Evolutionary conservation across 2,888 invertebrate species (phyloP).

Genomic region (Microplitis manilae): DNA sequence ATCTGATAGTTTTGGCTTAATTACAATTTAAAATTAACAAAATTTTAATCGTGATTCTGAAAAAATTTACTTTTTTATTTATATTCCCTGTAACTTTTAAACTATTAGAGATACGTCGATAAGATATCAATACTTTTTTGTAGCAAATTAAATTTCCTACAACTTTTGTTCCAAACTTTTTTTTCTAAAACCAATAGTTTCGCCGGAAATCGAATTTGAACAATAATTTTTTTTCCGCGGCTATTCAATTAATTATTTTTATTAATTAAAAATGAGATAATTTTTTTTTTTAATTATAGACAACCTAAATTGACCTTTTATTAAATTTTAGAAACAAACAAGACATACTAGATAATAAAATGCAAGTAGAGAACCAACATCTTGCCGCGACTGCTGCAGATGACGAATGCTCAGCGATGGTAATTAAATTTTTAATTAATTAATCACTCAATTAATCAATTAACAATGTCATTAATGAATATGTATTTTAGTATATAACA

Average conservation of each 20-base stretch:
- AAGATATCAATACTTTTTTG: too few species aligned
- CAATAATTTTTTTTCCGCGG: too few species aligned
- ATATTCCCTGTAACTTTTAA: too few species aligned
- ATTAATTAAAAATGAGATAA: slow-evolving; percentile 38
- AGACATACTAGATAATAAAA: slow-evolving; percentile 61
- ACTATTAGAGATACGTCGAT: too few species aligned
- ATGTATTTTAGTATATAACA: slow-evolving; percentile 59
- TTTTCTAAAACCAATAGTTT: too few species aligned
- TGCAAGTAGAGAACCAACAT: slow-evolving; percentile 66
- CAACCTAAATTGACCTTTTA: neutral
- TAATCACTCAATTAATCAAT: neutral
- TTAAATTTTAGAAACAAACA: slow-evolving; percentile 63
- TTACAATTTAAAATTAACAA: too few species aligned
- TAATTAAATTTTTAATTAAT: slow-evolving; percentile 56
- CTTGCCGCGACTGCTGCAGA: slow-evolving; percentile 61
- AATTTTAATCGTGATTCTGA: too few species aligned
- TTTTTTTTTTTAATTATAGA: slow-evolving; percentile 28
- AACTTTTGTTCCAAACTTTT: neutral
- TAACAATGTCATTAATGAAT: neutral
- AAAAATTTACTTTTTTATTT: too few species aligned
- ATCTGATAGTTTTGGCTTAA: too few species aligned
- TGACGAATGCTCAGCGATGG: slow-evolving; percentile 67
- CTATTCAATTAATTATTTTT: slow-evolving; percentile 38
- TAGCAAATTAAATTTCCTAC: neutral
- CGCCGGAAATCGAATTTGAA: too few species aligned